Evolutionary conservation across 2,888 invertebrate genomes (phyloP), one percentile per base, ranked within the genome.

Genomic region (Conops quadrifasciatus): DNA sequence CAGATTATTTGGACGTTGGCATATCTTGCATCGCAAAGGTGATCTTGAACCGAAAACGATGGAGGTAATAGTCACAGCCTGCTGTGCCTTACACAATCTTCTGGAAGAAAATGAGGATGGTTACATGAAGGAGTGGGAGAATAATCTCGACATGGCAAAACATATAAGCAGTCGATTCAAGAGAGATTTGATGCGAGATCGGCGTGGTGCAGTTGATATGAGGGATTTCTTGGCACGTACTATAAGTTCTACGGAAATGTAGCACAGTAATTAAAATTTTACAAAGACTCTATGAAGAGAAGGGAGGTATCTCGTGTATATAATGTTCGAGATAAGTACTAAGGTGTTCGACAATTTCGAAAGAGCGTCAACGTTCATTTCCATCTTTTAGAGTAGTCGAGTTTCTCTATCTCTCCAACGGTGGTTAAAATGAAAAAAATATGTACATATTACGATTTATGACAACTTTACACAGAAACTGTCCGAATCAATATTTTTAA

Each of bases 1-100:
- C 51, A 79, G 85, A 0, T 73, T 85, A 0, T 83, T 85, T 78
- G 81, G 83, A 0, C 83, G 85, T 2, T 85, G 85, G 85, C 77
- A 79, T 4, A 83, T 85, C 15, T 79, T 85, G 0, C 79, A 79
- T 13, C 79, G 80, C 2, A 81, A 81, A 2, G 75, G 79, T 9
- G 82, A 83, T 64, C 78, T 85, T 0, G 80, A 83, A 58, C 80
- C 82, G 3, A 80, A 82, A 49, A 82, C 82, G 2, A 84, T 84
- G 43, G 81, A 80, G 59, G 77, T 78, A 30, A 82, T 85, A 2
- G 80, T 83, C 0, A 78, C 78, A 2, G 83, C 86, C 0, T 85
- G 86, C 16, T 83, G 84, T 26, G 78, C 79, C 1, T 69, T 85
- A 4, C 86, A 85, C 73, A 85, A 85, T 67, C 73, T 85, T 1